Base-by-base conservation (phyloP, 2,113 vertebrate genomes). In the Cochlearius cochlearius region DNA sequence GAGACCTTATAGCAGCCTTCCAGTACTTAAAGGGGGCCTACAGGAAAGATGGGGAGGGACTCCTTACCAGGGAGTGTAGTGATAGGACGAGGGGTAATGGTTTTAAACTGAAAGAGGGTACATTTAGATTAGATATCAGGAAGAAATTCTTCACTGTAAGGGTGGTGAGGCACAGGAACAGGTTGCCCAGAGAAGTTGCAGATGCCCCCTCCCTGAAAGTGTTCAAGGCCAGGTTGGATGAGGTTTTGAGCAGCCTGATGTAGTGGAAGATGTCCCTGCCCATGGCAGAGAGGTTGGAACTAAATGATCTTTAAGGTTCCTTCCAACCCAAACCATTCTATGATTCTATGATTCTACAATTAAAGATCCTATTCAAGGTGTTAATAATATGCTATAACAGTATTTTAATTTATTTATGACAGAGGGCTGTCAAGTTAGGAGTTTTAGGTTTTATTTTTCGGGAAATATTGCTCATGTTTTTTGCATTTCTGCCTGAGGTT, bases 271-370 rank as follows among this genome's bases (percentile, higher is more conserved):
- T 71, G 30, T 52, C 5, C 12, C 14, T 47, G 29, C 4, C 29
- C 1, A 7, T 18, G 8, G 11, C 23, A 47, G 3, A 2, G 4
- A 1, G 1, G 0, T 6, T 82, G 22, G 15, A 69, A 69, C 11
- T 11, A 60, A 3, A 7, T 50, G 27, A 41, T 15, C 1, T 49
- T 86, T 38, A 58, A 72, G 7, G 32, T 59, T 11, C 5, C 8
- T 91, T 88, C 30, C 10, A 64, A 43, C 10, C 3, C 5, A 60
- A 84, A 47, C 0, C 0, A 7, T 64, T 59, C 27, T 41, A 17
- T 58, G 19, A 41, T 39, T 58, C 20, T 62, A 17, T 58, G 22
- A 38, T 38, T 68, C 18, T 79, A 26, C 39, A 14, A 29, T 64
- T 74, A 29, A 85, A 93, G 25, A 41, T 66, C 25, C 2, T n/a